Evolutionary conservation across 2,113 vertebrate genomes (phyloP), one percentile per base, ranked within the genome.

Genomic region (Tachysurus fulvidraco): DNA sequence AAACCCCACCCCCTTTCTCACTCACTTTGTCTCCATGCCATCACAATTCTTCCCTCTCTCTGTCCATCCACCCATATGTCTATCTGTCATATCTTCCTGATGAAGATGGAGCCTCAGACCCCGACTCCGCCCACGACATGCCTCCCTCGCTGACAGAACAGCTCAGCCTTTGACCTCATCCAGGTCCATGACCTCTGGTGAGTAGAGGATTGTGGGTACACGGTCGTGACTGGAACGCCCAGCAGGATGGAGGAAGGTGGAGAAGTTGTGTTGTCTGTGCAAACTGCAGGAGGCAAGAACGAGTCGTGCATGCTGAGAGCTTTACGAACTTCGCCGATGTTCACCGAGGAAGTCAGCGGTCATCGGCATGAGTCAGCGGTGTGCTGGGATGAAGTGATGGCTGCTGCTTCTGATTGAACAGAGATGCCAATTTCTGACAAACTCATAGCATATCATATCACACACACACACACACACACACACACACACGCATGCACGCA

Each of bases 41-140:
- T 60, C 17, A 41, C 46, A 36, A 50, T 52, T 62, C 54, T 60
- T 64, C 52, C 44, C 17, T 87, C 83, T 30, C 71, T 74, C 46
- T 50, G 46, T 50, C 50, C 52, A 23, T 76, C 54, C 55, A 76
- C 30, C 36, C 44, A 46, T 83, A 17, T 50, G 65, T 87, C 83
- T 41, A 16, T 85, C 62, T 71, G 30, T 84, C 57, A 62, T 62
- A 16, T 36, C 60, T 52, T 50, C 46, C 83, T 46, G 30, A 54
- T 84, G 67, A 89, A 89, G 84, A 88, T 89, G 81, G 85, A 78
- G 36, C 86, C 87, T 71, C 86, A 89, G 54, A 83, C 81, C 46
- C 86, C 44, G 67, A n/a, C 80, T 71, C 79, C 85, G 67, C 71
- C 81, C 86, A 57, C 25, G 83, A 30, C 1, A 77, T 64, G 4